These are phyloP conservation scores for Xiphophorus maculatus DNA, from an alignment of 2,113 vertebrate genomes.

Conservation along the genomic window DNA sequence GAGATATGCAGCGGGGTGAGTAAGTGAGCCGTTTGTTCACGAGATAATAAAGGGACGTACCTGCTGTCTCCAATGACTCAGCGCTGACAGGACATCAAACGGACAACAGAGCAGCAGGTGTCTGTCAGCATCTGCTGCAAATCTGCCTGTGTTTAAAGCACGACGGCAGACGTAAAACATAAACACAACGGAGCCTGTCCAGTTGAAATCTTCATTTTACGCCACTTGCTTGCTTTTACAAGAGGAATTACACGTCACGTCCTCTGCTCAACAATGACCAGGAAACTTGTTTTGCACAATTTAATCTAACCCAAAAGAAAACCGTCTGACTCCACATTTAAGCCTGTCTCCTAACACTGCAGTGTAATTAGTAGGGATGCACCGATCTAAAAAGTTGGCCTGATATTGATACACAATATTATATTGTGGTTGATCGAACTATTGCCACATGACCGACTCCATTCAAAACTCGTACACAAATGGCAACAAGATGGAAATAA, in stretches of 20 bases:
- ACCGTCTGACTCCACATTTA: background rate
- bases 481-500: too few relatives aligned
- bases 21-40: slow-evolving; percentile 9
- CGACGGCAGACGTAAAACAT: background rate
- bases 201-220: background rate
- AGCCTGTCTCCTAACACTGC: background rate
- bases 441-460: too few relatives aligned
- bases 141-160: slow-evolving; percentile 15
- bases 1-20: slow-evolving; percentile 22
- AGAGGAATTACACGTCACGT: background rate
- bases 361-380: background rate
- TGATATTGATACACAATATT: too few relatives aligned
- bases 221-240: background rate
- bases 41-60: slow-evolving; percentile 31
- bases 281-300: too few relatives aligned
- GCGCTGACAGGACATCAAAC: slow-evolving; percentile 18
- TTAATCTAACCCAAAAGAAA: background rate
- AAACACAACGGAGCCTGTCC: background rate
- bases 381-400: too few relatives aligned
- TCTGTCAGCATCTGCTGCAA: slow-evolving; percentile 20
- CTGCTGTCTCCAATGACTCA: slow-evolving; percentile 32
- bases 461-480: too few relatives aligned
- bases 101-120: slow-evolving; percentile 34
- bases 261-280: too few relatives aligned
- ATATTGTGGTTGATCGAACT: too few relatives aligned